These are phyloP conservation scores for Ciconia nigra DNA, from an alignment of 2,797 vertebrate genomes.

Conservation along the genomic window DNA sequence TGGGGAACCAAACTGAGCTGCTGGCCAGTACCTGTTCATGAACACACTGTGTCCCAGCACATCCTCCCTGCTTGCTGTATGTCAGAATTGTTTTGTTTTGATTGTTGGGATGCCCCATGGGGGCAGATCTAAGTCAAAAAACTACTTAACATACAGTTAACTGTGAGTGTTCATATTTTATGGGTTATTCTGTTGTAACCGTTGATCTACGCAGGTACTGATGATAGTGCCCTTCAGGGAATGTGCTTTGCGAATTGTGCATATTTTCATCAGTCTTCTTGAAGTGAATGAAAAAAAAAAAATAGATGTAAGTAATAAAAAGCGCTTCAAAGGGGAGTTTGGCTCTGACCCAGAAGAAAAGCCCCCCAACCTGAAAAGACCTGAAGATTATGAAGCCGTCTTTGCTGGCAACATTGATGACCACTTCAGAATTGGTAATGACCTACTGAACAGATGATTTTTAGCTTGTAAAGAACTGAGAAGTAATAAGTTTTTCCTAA, in stretches of 20 bases:
- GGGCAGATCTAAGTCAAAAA: background rate
- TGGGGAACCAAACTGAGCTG: background rate
- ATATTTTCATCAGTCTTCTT: constrained; percentile 86
- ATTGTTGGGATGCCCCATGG: background rate
- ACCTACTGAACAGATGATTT: background rate
- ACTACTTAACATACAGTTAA: fast-evolving
- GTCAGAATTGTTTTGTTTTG: background rate
- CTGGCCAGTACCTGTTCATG: background rate
- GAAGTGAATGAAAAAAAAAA: constrained; percentile 85
- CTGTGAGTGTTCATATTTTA: fast-evolving
- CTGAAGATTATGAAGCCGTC: constrained; percentile 90
- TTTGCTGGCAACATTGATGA: constrained; percentile 96
- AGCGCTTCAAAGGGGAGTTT: constrained; percentile 92
- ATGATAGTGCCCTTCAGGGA: constrained; percentile 92
- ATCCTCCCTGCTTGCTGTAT: background rate
- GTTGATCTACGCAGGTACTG: constrained; percentile 80
- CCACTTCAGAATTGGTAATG: constrained; percentile 93
- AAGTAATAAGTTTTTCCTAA: background rate
- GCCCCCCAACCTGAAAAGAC: constrained; percentile 84
- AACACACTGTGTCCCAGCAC: background rate
- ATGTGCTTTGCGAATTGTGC: constrained; percentile 83
- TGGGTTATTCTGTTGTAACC: background rate
- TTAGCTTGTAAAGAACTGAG: background rate
- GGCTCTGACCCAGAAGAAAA: constrained; percentile 83
- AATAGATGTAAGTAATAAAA: constrained; percentile 92